Evolutionary conservation across 2,888 invertebrate genomes (phyloP), one percentile per base, ranked within the genome.

Genomic region (Epinotia nisella): DNA sequence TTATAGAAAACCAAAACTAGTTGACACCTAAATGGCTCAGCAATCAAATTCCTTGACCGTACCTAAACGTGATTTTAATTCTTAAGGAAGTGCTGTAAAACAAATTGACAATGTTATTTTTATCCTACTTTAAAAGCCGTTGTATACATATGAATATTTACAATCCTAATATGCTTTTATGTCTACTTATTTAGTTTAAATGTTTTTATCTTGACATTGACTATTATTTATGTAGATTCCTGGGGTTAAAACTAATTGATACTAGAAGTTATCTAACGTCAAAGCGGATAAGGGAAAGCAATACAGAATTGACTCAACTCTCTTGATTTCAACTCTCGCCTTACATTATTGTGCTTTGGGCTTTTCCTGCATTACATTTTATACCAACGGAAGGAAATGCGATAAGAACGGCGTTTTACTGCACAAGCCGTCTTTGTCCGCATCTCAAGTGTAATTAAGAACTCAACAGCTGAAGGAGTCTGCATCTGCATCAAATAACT

Each of bases 401-500:
- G 39, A 66, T 56, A 66, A 51, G 51, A 29, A 17, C 13, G 17
- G 17, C 49, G n/a, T 15, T 53, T 53, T 21, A 56, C 21, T 9
- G n/a, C 41, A 66, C 19, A 55, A 21, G 39, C 41, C 66, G 35
- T 56, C 66, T 56, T 66, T 56, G 66, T 66, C 11, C 29, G 24
- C 49, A 49, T n/a, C 21, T 24, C 45, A 53, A 65, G 35, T 19
- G 21, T 56, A 55, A 66, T 66, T 56, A 56, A 66, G 56, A 56
- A 41, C 21, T 24, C n/a, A 21, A 66, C 66, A 66, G 66, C 66
- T 66, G 66, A 24, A 5, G n/a, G 55, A 65, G 53, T 55, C 65
- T 66, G 66, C 66, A 66, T 66, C 66, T 66, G 66, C 66, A 56
- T 21, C 39, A 11, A 29, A 45, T 13, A 5, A 13, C 24, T 13